Conservation (phyloP, 1,140 invertebrate genomes). For the Agrypnia vestita region DNA sequence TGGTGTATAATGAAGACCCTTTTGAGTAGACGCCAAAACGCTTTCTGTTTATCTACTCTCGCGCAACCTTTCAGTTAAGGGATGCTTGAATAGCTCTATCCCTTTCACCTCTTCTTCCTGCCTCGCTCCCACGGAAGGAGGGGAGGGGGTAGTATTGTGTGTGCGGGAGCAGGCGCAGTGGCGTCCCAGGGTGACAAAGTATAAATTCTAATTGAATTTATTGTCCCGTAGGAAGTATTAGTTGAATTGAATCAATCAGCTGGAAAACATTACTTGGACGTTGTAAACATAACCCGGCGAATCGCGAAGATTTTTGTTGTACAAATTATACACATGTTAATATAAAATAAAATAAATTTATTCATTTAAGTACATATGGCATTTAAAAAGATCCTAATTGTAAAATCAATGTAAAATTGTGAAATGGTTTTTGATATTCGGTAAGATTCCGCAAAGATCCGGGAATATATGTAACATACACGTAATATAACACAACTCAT, state of each 20-base stretch:
- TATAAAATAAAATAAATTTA: too few species aligned
- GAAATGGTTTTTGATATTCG: too few species aligned
- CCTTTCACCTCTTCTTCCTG: conserved; percentile 31
- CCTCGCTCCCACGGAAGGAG: conserved; percentile 32
- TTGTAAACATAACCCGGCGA: too few species aligned
- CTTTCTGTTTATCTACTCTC: neutral
- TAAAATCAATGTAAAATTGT: too few species aligned
- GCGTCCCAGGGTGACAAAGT: conserved; percentile 11
- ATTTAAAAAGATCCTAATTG: too few species aligned
- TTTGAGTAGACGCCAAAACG: neutral
- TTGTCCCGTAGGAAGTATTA: conserved; percentile 30
- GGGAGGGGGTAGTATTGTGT: conserved; percentile 46
- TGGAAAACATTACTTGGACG: neutral
- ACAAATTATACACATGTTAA: too few species aligned
- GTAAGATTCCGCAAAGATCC: too few species aligned
- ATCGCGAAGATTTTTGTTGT: too few species aligned
- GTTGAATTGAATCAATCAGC: conserved; percentile 33
- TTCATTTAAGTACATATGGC: too few species aligned
- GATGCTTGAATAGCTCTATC: conserved; percentile 43
- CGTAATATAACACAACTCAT: too few species aligned
- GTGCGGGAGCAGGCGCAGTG: conserved; percentile 55
- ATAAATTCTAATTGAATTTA: conserved; percentile 41
- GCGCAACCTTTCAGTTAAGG: conserved; percentile 17
- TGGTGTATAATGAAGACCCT: neutral
- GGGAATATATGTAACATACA: too few species aligned